Conservation (phyloP, 2,797 vertebrate species). For the Syngnathus acus region DNA sequence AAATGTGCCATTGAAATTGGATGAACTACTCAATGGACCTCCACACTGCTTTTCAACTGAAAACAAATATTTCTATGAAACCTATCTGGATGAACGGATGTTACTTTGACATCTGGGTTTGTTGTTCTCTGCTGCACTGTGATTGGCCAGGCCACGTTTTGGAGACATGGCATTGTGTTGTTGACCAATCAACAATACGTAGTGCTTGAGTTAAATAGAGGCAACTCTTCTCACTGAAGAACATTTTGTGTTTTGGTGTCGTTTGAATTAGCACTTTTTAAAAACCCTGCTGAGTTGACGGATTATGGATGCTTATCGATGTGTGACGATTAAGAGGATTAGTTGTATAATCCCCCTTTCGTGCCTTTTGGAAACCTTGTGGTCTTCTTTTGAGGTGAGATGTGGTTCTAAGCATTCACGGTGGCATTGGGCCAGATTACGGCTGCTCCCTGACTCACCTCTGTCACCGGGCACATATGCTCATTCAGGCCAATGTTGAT, state of each 20-base stretch:
- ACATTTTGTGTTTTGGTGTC: slow-evolving; percentile 18
- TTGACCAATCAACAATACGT: too few species aligned
- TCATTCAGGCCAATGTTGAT: slow-evolving; percentile 19
- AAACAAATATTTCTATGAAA: too few species aligned
- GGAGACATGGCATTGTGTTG: too few species aligned
- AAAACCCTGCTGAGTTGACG: slow-evolving; percentile 52
- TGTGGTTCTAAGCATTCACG: slow-evolving; percentile 39
- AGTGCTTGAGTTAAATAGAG: too few species aligned
- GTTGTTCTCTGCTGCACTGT: too few species aligned
- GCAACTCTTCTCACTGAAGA: slow-evolving; percentile 10
- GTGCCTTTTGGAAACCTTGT: slow-evolving; percentile 52
- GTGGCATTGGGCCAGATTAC: slow-evolving; percentile 38
- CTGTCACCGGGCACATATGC: slow-evolving; percentile 21
- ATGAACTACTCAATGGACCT: background rate
- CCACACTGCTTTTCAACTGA: background rate
- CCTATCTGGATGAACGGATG: too few species aligned
- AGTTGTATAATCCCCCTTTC: slow-evolving; percentile 58
- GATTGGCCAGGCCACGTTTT: too few species aligned
- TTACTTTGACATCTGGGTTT: too few species aligned
- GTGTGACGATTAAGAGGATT: slow-evolving; percentile 62
- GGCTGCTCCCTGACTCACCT: slow-evolving; percentile 17
- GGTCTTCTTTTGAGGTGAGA: slow-evolving; percentile 45
- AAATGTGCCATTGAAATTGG: background rate
- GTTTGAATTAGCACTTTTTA: slow-evolving; percentile 47
- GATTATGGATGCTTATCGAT: slow-evolving; percentile 57